Conservation (phyloP, 1,140 invertebrate species). For the Parapsyche elsis region DNA sequence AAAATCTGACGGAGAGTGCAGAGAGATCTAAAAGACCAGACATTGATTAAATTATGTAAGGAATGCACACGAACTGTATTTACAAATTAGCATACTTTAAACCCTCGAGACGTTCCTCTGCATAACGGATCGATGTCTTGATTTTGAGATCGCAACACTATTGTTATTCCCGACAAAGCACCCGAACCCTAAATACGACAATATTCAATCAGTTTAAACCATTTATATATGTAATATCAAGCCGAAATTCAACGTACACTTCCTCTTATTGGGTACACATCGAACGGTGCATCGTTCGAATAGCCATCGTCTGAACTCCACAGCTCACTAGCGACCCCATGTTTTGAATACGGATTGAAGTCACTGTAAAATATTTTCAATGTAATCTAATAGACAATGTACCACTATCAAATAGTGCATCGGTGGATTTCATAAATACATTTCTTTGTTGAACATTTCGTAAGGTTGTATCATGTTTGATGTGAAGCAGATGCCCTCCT, state of each 20-base stretch:
- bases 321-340: constrained; percentile 57
- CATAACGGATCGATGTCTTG: constrained; percentile 75
- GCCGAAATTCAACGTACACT: constrained; percentile 58
- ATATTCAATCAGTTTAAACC: neutral
- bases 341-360: constrained; percentile 49
- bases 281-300: constrained; percentile 61
- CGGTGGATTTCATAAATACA: constrained; percentile 55
- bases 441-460: constrained; percentile 69
- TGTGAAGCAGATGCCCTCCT: constrained; percentile 78
- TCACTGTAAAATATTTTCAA: neutral
- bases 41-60: neutral
- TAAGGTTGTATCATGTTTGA: constrained; percentile 73
- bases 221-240: constrained; percentile 56
- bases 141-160: constrained; percentile 67
- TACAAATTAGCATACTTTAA: too few species aligned
- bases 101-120: constrained; percentile 75
- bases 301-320: constrained; percentile 75
- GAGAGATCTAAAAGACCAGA: constrained; percentile 64
- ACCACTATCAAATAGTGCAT: neutral
- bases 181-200: constrained; percentile 65
- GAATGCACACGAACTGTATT: too few species aligned
- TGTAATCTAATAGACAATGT: neutral
- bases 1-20: constrained; percentile 71
- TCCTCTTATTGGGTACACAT: constrained; percentile 68
- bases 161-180: constrained; percentile 60